Conservation (phyloP, 2,797 vertebrate genomes). For the Lemur catta region DNA sequence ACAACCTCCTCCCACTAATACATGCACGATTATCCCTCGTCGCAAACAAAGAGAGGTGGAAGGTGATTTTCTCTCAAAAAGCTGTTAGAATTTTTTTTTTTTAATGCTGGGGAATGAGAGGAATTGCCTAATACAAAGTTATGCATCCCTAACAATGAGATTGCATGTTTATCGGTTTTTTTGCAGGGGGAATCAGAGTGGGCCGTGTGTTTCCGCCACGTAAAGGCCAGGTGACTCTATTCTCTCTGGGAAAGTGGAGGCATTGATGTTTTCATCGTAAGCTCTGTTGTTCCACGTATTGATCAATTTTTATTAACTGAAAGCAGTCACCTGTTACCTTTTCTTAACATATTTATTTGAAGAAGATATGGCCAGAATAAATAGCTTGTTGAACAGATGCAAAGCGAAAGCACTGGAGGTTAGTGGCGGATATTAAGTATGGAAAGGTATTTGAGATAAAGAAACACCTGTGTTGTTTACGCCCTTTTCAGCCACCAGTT, state of each 20-base stretch:
- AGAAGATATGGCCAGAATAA: background rate
- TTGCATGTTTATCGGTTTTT: background rate
- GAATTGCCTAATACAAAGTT: background rate
- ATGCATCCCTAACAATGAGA: background rate
- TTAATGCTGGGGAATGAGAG: background rate
- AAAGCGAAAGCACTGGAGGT: background rate
- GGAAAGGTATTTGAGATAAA: background rate
- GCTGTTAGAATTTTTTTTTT: background rate
- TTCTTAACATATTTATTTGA: background rate
- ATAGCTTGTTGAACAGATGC: background rate
- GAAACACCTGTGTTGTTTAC: background rate
- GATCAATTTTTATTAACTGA: background rate
- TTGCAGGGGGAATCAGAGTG: too few species aligned
- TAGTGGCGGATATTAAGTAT: background rate
- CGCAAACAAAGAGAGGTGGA: background rate
- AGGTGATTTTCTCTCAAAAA: background rate
- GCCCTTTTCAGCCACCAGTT: background rate
- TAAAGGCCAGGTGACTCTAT: too few species aligned
- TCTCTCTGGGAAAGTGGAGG: background rate
- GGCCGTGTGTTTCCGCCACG: accelerated
- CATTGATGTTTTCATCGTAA: background rate
- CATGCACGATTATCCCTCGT: accelerated
- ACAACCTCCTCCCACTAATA: background rate
- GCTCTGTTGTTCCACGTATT: background rate
- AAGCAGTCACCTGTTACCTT: background rate